phyloP scores from a whole-genome alignment of 2,797 vertebrate genomes.

The Micromesistius poutassou region DNA sequence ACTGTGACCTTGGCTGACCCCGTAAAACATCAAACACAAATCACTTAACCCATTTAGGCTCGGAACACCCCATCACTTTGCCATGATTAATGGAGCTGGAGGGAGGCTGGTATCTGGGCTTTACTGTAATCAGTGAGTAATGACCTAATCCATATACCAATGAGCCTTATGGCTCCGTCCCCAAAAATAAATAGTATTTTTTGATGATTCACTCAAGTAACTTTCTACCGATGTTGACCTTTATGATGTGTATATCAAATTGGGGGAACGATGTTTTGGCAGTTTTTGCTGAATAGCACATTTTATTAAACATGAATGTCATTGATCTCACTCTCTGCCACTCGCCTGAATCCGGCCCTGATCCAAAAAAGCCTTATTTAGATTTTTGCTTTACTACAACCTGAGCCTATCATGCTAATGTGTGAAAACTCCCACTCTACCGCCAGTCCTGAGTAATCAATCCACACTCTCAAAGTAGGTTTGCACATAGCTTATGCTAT shows the following conservation, averaged over 20 bases:
- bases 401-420: not conserved
- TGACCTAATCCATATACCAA: conserved; percentile 29
- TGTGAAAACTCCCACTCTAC: not conserved
- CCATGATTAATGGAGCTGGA: not conserved
- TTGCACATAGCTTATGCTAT: too few species aligned
- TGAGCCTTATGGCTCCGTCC: conserved; percentile 15
- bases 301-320: not conserved
- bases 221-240: conserved; percentile 2
- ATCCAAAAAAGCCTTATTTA: not conserved
- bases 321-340: not conserved
- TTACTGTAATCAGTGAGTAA: conserved; percentile 33
- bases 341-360: not conserved
- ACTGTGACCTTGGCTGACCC: conserved; percentile 34
- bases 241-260: not conserved
- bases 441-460: not conserved
- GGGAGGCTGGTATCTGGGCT: conserved; percentile 31
- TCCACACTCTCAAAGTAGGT: not conserved
- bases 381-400: not conserved
- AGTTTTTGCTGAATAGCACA: not conserved
- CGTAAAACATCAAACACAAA: conserved; percentile 38
- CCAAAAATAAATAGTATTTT: conserved; percentile 25
- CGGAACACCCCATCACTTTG: conserved; percentile 19
- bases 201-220: conserved; percentile 23
- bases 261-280: not conserved
- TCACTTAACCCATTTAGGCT: conserved; percentile 28